Conservation (phyloP, 2,797 vertebrate species). For the Falco biarmicus region DNA sequence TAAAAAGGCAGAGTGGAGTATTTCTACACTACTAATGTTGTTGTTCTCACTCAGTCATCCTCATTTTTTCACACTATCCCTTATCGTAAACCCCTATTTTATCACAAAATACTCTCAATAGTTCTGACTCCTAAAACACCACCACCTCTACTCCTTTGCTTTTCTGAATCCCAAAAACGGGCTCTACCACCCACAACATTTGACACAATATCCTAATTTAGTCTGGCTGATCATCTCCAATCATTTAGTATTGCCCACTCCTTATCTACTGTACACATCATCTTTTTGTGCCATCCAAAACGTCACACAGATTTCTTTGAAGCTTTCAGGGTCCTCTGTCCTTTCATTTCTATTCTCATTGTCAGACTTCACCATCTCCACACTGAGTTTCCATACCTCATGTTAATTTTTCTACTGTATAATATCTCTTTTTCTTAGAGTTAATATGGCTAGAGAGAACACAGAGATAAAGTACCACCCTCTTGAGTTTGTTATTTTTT, state of each 20-base stretch:
- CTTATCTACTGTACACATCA: neutral
- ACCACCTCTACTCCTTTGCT: neutral
- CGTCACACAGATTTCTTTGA: neutral
- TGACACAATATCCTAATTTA: neutral
- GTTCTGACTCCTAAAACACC: neutral
- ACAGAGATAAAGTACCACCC: neutral
- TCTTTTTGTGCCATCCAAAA: neutral
- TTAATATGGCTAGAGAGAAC: neutral
- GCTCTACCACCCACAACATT: neutral
- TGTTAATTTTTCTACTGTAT: neutral
- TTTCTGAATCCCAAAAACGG: neutral
- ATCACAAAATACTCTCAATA: neutral
- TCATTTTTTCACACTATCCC: neutral
- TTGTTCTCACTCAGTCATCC: neutral
- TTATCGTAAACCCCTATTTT: neutral
- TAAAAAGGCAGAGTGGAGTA: slow-evolving; percentile 6
- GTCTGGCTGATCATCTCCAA: neutral
- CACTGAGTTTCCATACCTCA: neutral
- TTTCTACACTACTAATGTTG: neutral
- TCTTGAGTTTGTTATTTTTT: neutral
- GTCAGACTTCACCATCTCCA: neutral
- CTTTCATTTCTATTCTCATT: neutral
- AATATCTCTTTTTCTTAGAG: neutral
- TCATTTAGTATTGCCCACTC: neutral
- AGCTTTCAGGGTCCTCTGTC: neutral